phyloP scores from a whole-genome alignment of 2,113 vertebrate species.

The Clarias macrocephalus region DNA sequence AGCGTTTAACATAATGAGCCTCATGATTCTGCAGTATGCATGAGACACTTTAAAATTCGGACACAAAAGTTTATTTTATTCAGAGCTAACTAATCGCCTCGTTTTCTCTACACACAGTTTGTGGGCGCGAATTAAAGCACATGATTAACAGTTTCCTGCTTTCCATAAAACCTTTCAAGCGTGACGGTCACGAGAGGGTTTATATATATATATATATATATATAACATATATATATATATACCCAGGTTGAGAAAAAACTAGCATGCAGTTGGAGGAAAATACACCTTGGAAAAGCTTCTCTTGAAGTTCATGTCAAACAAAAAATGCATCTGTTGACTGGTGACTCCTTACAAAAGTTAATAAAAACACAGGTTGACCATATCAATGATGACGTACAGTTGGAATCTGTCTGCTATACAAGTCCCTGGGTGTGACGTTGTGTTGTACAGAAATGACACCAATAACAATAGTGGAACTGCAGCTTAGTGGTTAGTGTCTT shows the following conservation, averaged over 20 bases:
- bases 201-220: not conserved
- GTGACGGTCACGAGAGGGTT: not conserved
- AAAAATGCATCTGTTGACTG: not conserved
- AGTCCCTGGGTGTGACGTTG: not conserved
- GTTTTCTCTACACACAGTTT: not conserved
- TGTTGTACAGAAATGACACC: not conserved
- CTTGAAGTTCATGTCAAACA: not conserved
- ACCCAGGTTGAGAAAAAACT: not conserved
- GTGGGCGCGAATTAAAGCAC: not conserved
- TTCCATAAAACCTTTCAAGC: not conserved
- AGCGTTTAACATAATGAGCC: conserved; percentile 38
- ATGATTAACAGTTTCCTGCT: not conserved
- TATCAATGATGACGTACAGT: not conserved
- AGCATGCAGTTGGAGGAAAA: not conserved
- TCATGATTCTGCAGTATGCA: conserved; percentile 18
- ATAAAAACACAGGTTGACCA: not conserved
- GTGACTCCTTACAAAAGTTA: not conserved
- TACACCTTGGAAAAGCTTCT: not conserved
- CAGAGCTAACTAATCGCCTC: too few relatives aligned
- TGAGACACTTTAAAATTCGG: not conserved
- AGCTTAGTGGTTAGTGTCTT: too few relatives aligned
- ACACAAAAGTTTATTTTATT: not conserved
- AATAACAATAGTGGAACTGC: not conserved
- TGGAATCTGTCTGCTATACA: not conserved
- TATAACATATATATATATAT: not conserved